Conservation (phyloP, 2,888 invertebrate species). For the Lithophane leautieri region DNA sequence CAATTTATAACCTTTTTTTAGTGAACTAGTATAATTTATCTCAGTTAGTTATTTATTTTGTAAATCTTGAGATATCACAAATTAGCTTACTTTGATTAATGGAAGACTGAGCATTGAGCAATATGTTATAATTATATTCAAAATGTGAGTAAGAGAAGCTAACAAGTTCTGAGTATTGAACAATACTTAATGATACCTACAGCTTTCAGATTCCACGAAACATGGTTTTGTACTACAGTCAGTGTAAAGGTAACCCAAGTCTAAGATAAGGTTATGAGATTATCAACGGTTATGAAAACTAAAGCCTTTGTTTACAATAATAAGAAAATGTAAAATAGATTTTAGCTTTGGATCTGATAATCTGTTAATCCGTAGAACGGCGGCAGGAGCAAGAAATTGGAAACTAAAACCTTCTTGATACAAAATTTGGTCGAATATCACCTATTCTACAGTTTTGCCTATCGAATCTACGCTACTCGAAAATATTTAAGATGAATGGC, state of each 20-base stretch:
- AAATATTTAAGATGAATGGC: neutral
- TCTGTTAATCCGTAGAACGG: slow-evolving; percentile 33
- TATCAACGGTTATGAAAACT: slow-evolving; percentile 28
- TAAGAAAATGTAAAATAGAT: slow-evolving; percentile 46
- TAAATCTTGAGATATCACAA: neutral
- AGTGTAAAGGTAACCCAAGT: neutral
- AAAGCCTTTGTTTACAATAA: slow-evolving; percentile 38
- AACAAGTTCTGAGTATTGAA: slow-evolving; percentile 10
- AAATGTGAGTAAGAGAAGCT: neutral
- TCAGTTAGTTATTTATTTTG: neutral
- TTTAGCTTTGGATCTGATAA: slow-evolving; percentile 31
- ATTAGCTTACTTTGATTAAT: neutral
- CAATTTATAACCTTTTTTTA: neutral
- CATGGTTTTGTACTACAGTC: slow-evolving; percentile 1
- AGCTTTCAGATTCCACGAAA: slow-evolving; percentile 10
- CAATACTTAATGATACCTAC: slow-evolving; percentile 12
- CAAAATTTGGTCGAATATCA: slow-evolving; percentile 25
- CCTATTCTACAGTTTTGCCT: slow-evolving; percentile 16
- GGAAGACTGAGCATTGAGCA: neutral
- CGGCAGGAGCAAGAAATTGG: slow-evolving; percentile 19
- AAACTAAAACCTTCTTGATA: slow-evolving; percentile 33
- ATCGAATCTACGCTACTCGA: too few species aligned
- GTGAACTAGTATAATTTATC: neutral
- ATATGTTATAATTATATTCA: neutral
- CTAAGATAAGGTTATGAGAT: slow-evolving; percentile 29